Evolutionary conservation across 1,140 invertebrate species (phyloP), one percentile per base, ranked within the genome.

Genomic region (Drosophila murphyi): DNA sequence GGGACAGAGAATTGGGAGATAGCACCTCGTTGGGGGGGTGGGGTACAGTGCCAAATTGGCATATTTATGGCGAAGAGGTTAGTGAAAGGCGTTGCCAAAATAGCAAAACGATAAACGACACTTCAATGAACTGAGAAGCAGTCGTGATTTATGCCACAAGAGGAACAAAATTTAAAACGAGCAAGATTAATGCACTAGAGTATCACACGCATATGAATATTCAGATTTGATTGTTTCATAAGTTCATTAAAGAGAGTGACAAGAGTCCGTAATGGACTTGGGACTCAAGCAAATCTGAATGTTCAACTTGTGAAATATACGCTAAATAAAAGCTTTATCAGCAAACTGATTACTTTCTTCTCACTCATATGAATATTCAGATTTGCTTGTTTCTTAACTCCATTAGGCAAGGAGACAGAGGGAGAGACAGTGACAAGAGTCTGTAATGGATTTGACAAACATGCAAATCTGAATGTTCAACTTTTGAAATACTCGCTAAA

Each of bases 91-190:
- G 82, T 65, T 73, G 76, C 76, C 76, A 74, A 88, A 87, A 87
- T 82, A 82, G 69, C 72, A 83, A 88, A 88, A 72, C 83, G 83
- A 87, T 87, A 87, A 87, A 87, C 80, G 80, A 87, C 83, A 87
- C 83, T 87, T 87, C 64, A 87, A 87, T 89, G 83, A 87, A 87
- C 85, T 83, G 83, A 68, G 64, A 29, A 43, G 67, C 43, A 39
- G 32, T 47, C 59, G 45, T 71, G 68, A 71, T 75, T 75, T 74
- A 74, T 74, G 50, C 64, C 64, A 56, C 50, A 59, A 41, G n/a
- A 32, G 20, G 43, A 37, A 50, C 32, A 12, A 41, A 69, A 29
- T 61, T 67, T 59, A 55, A 63, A 56, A n/a, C 57, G 12, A 34
- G 20, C 59, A 60, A 61, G 37, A 64, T 55, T 50, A 64, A 64